These are phyloP conservation scores for Rhodophaea formosa DNA, from an alignment of 2,888 invertebrate species.

Conservation along the genomic window DNA sequence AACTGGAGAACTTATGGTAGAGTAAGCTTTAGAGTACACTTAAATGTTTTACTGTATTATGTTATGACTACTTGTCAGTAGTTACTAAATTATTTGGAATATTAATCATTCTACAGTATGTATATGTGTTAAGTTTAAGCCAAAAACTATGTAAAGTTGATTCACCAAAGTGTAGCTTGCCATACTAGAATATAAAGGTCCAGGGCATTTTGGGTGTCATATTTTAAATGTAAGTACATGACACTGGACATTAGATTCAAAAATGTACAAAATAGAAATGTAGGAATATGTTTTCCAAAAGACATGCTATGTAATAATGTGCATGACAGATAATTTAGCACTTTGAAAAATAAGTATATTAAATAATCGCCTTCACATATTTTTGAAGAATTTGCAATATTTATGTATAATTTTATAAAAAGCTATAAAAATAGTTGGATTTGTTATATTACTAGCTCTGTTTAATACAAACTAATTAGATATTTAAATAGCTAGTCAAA, in stretches of 20 bases:
- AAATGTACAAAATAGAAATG: constrained; percentile 17
- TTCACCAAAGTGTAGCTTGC: constrained; percentile 79
- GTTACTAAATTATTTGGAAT: constrained; percentile 4
- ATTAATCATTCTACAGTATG: constrained; percentile 28
- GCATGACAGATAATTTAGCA: not conserved
- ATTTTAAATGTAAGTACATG: constrained; percentile 15
- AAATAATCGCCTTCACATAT: too few species aligned
- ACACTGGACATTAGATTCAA: not conserved
- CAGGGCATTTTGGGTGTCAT: constrained; percentile 46
- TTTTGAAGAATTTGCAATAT: too few species aligned
- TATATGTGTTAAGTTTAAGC: constrained; percentile 39
- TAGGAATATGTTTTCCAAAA: not conserved
- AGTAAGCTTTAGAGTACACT: constrained; percentile 36
- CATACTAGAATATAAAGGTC: constrained; percentile 69
- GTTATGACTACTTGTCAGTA: not conserved
- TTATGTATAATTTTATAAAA: too few species aligned
- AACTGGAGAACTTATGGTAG: constrained; percentile 64
- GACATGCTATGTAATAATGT: too few species aligned
- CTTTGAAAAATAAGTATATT: too few species aligned
- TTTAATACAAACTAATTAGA: not conserved
- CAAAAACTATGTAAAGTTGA: constrained; percentile 52
- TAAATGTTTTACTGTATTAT: constrained; percentile 6
- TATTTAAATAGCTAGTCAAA: constrained; percentile 7
- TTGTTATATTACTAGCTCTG: too few species aligned
- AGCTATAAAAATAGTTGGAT: too few species aligned